These are phyloP conservation scores for Drosophila ercepeae DNA, from an alignment of 1,140 invertebrate species.

Conservation along the genomic window DNA sequence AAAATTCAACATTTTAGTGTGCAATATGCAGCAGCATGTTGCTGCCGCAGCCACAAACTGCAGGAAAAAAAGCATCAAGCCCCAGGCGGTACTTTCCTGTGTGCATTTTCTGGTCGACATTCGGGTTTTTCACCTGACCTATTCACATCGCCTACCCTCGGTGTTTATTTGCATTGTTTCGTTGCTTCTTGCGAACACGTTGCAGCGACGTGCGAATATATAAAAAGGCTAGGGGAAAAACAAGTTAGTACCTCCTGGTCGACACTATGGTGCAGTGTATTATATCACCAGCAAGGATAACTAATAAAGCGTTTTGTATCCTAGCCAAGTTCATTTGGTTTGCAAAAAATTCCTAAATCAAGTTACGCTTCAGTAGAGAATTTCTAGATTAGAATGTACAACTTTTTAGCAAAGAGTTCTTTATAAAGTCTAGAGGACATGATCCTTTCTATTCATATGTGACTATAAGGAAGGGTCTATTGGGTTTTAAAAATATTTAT, in stretches of 20 bases:
- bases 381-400: not conserved
- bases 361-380: not conserved
- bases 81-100: slow-evolving; percentile 29
- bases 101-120: slow-evolving; percentile 10
- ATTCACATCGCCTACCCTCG: slow-evolving; percentile 1
- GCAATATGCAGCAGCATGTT: slow-evolving; percentile 16
- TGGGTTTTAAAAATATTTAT: too few species aligned
- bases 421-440: too few species aligned
- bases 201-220: slow-evolving; percentile 20
- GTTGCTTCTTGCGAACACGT: slow-evolving; percentile 16
- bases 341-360: not conserved
- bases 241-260: not conserved
- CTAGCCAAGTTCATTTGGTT: not conserved
- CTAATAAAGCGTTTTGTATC: not conserved
- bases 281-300: not conserved
- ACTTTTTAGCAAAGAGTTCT: too few species aligned
- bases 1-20: slow-evolving; percentile 35
- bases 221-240: slow-evolving; percentile 21
- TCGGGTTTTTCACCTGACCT: not conserved
- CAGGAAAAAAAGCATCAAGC: not conserved
- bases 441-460: too few species aligned
- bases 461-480: too few species aligned
- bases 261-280: not conserved
- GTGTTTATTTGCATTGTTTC: slow-evolving; percentile 43
- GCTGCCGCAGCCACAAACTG: slow-evolving; percentile 5